Evolutionary conservation across 2,888 invertebrate species (phyloP).

Genomic region (Sphaerophoria rueppellii): DNA sequence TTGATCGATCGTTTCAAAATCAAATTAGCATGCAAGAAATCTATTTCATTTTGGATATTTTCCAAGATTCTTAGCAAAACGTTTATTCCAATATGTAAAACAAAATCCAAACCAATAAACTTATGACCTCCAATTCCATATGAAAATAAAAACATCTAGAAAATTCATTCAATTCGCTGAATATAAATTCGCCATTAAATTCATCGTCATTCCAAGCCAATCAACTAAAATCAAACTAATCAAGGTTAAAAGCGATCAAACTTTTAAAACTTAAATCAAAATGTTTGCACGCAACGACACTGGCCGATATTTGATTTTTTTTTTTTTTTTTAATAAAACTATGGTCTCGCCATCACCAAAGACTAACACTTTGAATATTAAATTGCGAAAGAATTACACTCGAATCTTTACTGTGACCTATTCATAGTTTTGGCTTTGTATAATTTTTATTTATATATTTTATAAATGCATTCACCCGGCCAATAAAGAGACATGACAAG

Average conservation of each 20-base stretch:
- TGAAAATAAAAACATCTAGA: constrained; percentile 4
- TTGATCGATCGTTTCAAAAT: not conserved
- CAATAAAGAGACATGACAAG: not conserved
- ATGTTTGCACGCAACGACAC: constrained; percentile 64
- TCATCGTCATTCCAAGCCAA: constrained; percentile 8
- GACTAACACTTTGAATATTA: not conserved
- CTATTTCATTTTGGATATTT: constrained; percentile 19
- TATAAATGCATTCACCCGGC: not conserved
- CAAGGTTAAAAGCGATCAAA: constrained; percentile 35
- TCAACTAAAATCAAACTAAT: constrained; percentile 11
- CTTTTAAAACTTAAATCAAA: constrained; percentile 25
- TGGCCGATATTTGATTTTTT: constrained; percentile 64
- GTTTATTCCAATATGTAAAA: not conserved
- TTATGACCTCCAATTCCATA: constrained; percentile 30
- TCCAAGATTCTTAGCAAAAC: not conserved
- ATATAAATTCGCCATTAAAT: constrained; percentile 51
- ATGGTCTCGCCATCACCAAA: constrained; percentile 2
- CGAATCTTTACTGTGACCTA: constrained; percentile 19
- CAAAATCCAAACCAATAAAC: not conserved
- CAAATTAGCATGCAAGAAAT: constrained; percentile 29
- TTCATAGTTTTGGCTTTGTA: constrained; percentile 13
- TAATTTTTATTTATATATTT: not conserved
- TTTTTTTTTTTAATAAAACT: too few species aligned
- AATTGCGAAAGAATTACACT: constrained; percentile 35
- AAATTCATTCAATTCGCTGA: constrained; percentile 50